Evolutionary conservation across 1,140 invertebrate genomes (phyloP).

Genomic region (Sinonovacula constricta): DNA sequence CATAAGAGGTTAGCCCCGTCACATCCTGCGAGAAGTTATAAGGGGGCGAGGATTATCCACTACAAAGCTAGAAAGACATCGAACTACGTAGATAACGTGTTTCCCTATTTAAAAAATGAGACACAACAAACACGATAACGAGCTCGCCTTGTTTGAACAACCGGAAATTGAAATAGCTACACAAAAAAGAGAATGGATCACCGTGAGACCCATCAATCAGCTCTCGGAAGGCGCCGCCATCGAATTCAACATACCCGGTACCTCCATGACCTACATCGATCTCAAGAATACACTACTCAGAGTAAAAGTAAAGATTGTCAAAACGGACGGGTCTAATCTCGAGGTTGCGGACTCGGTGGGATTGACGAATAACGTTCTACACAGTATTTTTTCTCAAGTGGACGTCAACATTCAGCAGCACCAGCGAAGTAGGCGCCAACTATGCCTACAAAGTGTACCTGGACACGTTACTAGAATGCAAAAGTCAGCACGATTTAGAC

Average conservation of each 20-base stretch:
- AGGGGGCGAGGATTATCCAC: not conserved
- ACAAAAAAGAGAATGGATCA: slow-evolving; percentile 6
- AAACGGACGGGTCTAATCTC: not conserved
- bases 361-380: slow-evolving; percentile 9
- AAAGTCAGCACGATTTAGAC: slow-evolving; percentile 16
- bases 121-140: not conserved
- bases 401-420: slow-evolving; percentile 17
- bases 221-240: slow-evolving; percentile 15
- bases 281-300: not conserved
- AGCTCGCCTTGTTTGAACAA: slow-evolving; percentile 9
- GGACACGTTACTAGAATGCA: slow-evolving; percentile 4
- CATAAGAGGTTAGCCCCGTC: not conserved
- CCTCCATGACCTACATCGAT: slow-evolving; percentile 16
- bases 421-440: slow-evolving; percentile 16
- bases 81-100: too few species aligned
- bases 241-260: slow-evolving; percentile 10
- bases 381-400: slow-evolving; percentile 7
- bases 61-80: not conserved
- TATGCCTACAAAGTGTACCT: slow-evolving; percentile 15
- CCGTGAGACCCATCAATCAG: slow-evolving; percentile 27
- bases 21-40: not conserved
- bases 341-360: not conserved
- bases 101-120: slow-evolving; percentile 1
- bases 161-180: not conserved
- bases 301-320: slow-evolving; percentile 9